Conservation (phyloP, 2,888 invertebrate species). For the Carabus problematicus region DNA sequence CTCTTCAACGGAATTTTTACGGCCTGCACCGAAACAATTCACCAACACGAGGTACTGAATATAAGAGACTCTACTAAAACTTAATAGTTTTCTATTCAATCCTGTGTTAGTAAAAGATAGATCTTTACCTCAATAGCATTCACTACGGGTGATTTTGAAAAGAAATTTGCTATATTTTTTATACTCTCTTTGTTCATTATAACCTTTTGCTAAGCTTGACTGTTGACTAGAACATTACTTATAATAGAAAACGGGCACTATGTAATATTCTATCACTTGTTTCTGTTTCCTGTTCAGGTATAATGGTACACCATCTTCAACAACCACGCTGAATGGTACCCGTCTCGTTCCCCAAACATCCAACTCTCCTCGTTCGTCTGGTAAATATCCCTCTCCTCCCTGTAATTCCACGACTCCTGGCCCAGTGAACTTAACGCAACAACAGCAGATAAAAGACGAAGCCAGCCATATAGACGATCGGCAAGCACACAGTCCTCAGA, state of each 20-base stretch:
- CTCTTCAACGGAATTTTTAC: slow-evolving; percentile 69
- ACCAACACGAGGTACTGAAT: slow-evolving; percentile 63
- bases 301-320: slow-evolving; percentile 29
- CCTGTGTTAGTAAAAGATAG: no score
- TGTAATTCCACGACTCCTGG: slow-evolving; percentile 48
- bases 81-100: no score
- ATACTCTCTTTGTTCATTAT: no score
- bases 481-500: slow-evolving; percentile 39
- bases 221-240: no score
- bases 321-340: slow-evolving; percentile 22
- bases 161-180: no score
- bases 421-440: slow-evolving; percentile 59
- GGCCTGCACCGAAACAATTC: slow-evolving; percentile 68
- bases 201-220: no score
- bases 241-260: no score
- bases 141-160: no score
- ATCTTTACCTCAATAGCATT: no score
- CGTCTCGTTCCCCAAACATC: slow-evolving; percentile 41
- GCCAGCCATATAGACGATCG: no score
- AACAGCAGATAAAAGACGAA: slow-evolving; percentile 54
- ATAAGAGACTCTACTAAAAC: no score
- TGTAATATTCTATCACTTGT: not conserved
- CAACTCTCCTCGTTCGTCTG: slow-evolving; percentile 52
- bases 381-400: slow-evolving; percentile 57
- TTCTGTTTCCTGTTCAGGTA: slow-evolving; percentile 22